phyloP scores from a whole-genome alignment of 2,113 vertebrate genomes.

The Zapus hudsonius region DNA sequence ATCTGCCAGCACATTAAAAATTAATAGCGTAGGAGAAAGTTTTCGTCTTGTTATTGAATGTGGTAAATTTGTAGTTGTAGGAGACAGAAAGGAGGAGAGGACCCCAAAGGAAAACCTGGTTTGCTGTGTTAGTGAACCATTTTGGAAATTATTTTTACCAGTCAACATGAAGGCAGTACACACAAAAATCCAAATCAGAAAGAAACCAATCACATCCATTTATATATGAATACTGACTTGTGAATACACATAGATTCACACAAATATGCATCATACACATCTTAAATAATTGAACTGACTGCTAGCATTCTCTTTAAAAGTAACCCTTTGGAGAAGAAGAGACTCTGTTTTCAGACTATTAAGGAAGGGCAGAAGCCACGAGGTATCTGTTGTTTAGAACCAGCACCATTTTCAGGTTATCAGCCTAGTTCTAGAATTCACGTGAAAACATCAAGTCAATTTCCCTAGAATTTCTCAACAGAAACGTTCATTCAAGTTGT shows the following conservation, averaged over 20 bases:
- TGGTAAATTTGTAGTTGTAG: conserved; percentile 63
- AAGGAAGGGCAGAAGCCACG: conserved; percentile 36
- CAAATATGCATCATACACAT: not conserved
- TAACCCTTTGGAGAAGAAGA: conserved; percentile 50
- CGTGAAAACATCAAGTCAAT: conserved; percentile 69
- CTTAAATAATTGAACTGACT: conserved; percentile 8
- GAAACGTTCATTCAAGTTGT: conserved; percentile 63
- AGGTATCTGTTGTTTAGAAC: conserved; percentile 34
- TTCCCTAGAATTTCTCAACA: conserved; percentile 61
- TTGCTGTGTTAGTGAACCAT: conserved; percentile 54
- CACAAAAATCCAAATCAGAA: conserved; percentile 9
- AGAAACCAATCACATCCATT: conserved; percentile 26
- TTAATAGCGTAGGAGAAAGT: conserved; percentile 67
- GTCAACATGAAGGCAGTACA: conserved; percentile 1
- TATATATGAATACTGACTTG: not conserved
- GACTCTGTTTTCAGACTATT: conserved; percentile 29
- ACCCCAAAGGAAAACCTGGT: conserved; percentile 54
- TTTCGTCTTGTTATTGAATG: conserved; percentile 69
- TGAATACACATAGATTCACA: not conserved
- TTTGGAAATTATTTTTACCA: conserved; percentile 55
- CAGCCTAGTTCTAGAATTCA: conserved; percentile 54
- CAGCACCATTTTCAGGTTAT: conserved; percentile 33
- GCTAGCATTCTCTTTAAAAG: conserved; percentile 40
- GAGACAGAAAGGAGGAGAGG: not conserved
- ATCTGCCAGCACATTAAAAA: conserved; percentile 72